Percentiles rank a stretch among this genome's conserved stretches.
phyloP scores from a whole-genome alignment of 2,797 vertebrate species.

The Notolabrus celidotus region DNA sequence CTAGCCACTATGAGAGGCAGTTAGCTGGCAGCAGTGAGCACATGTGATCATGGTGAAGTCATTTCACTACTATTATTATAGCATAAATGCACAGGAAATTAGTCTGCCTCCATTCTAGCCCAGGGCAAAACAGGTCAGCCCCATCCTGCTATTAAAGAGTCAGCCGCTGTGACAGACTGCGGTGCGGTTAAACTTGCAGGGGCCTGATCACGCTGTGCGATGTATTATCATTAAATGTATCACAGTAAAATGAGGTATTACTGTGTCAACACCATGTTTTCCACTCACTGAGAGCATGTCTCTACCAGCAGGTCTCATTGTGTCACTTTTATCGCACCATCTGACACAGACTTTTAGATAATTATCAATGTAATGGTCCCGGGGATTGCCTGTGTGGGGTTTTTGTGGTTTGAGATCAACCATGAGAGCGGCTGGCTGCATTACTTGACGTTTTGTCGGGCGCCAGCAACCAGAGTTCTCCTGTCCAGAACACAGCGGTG shows the following conservation, averaged over 20 bases:
- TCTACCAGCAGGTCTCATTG: conserved; percentile 53
- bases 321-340: conserved; percentile 47
- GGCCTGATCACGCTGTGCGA: conserved; percentile 21
- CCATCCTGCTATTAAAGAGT: conserved; percentile 71
- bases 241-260: conserved; percentile 56
- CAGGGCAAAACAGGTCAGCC: conserved; percentile 68
- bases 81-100: conserved; percentile 76
- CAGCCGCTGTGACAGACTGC: conserved; percentile 70
- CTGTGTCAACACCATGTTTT: conserved; percentile 53
- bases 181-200: conserved; percentile 55
- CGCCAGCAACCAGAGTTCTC: conserved; percentile 60
- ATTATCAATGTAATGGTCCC: conserved; percentile 45
- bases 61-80: conserved; percentile 74
- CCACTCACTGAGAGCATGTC: conserved; percentile 24
- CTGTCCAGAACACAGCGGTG: conserved; percentile 64
- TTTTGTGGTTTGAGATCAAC: conserved; percentile 61
- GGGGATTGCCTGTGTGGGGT: conserved; percentile 50
- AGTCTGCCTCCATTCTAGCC: conserved; percentile 72
- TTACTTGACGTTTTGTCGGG: conserved; percentile 42
- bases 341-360: conserved; percentile 46
- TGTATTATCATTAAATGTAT: conserved; percentile 65
- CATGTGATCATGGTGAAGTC: conserved; percentile 72
- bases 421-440: conserved; percentile 60
- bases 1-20: conserved; percentile 36
- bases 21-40: conserved; percentile 58